Base-by-base conservation (phyloP, 2,113 vertebrate genomes). In the rat (Rattus norvegicus) region DNA sequence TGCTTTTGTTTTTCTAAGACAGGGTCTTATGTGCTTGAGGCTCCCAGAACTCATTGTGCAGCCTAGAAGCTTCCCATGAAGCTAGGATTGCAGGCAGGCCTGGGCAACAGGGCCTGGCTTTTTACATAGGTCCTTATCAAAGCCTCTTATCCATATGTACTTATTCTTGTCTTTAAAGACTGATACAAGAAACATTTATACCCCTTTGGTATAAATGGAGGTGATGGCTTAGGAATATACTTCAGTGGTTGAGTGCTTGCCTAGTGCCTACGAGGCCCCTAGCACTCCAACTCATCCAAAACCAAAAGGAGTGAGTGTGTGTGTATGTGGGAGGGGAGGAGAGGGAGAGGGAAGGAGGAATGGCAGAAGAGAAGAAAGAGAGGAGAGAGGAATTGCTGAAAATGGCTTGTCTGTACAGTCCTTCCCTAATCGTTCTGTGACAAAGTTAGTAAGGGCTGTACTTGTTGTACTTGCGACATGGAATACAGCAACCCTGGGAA, bases 131-230 rank as follows among this genome's bases (percentile, higher is more conserved):
- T n/a, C 67, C 67, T 69, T 72, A 54, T 72, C 65, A 72, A 88
- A 81, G 80, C 72, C 24, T 83, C 93, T 95, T 92, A 94, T 94
- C 70, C 59, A 3, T 94, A 84, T 91, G 8, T 85, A 30, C 17
- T 85, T 73, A 95, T 70, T 95, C 90, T 54, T 96, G 39, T 86
- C 94, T 95, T 92, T 94, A 94, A 93, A 63, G 65, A 70, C 69
- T 91, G 67, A 91, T 83, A 83, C 7, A 70, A 28, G 20, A 89
- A 87, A 91, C 88, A 52, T 76, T 43, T 43, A 43, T 43, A 43
- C n/a, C 11, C n/a, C 6, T 89, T 92, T 91, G 24, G 88, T 76
- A 65, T 87, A 81, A 90, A 7, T 39, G 47, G 8, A 28, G 24
- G 11, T 70, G 9, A 13, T 63, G n/a, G 26, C 26, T 85, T 63